Evolutionary conservation across 2,888 invertebrate genomes (phyloP), one percentile per base, ranked within the genome.

Genomic region (Cloeon dipterum): DNA sequence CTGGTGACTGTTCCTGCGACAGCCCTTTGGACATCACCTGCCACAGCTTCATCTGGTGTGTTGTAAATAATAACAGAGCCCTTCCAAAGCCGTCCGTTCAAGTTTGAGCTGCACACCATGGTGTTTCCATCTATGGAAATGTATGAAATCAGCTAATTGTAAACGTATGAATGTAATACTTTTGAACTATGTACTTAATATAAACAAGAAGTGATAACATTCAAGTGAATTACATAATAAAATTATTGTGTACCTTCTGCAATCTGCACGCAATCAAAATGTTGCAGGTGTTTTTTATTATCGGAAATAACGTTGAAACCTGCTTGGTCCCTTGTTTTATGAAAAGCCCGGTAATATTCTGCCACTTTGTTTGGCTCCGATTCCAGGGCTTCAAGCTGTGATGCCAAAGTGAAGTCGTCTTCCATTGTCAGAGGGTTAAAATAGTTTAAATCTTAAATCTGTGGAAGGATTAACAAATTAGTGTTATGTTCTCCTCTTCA

Each of bases 51-150:
- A 4, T 55, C 50, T 11, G 54, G 51, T 39, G 56, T 50, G 39
- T 55, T 49, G 45, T 61, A 73, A 45, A 59, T 58, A 57, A 66
- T 65, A 13, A 70, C 44, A 13, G 66, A 65, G 14, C 72, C 71
- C 45, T 58, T 61, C 71, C 72, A 72, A 45, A 63, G 66, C 3
- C 68, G 59, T 17, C 66, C 65, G 17, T 61, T 62, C 44, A 72
- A 50, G 49, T 65, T 66, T 26, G 66, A 66, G 16, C 65, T 63
- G 23, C 69, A 70, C 25, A 72, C 48, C 36, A 72, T 50, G 23
- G 66, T 51, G 43, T 61, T 61, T 20, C 63, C 65, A 52, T 65
- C 67, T 67, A 42, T 8, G 49, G n/a, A n/a, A n/a, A n/a, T n/a
- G n/a, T n/a, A n/a, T n/a, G n/a, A n/a, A n/a, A n/a, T n/a, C n/a